phyloP scores from a whole-genome alignment of 2,113 vertebrate species.

The Oncorhynchus keta region DNA sequence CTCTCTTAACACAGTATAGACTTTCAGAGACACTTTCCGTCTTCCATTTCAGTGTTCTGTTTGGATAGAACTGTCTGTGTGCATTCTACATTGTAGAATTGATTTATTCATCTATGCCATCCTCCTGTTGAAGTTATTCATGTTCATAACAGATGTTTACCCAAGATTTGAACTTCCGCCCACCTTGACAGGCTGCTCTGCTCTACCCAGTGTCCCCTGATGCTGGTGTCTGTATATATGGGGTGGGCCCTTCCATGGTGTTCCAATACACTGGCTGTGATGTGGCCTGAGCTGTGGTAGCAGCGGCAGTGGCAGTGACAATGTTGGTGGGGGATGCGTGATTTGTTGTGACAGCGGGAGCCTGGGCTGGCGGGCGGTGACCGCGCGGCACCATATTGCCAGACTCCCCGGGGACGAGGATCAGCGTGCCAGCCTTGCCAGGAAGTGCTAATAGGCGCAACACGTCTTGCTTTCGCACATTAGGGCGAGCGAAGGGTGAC shows the following conservation, averaged over 20 bases:
- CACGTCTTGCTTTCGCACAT: constrained; percentile 88
- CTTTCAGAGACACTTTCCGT: too few species aligned
- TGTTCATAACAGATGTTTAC: too few species aligned
- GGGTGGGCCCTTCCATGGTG: too few species aligned
- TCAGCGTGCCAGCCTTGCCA: constrained; percentile 79
- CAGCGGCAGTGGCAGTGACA: constrained; percentile 56
- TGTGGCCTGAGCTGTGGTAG: constrained; percentile 20
- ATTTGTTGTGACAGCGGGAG: constrained; percentile 81
- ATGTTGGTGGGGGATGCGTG: constrained; percentile 55
- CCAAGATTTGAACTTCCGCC: too few species aligned
- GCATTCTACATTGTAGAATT: not conserved
- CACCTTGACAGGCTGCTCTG: too few species aligned
- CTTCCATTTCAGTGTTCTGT: too few species aligned
- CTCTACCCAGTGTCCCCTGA: too few species aligned
- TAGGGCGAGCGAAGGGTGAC: constrained; percentile 80
- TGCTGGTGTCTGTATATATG: too few species aligned
- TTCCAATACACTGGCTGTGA: not conserved
- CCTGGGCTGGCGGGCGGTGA: constrained; percentile 71
- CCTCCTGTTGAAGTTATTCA: too few species aligned
- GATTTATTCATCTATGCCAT: not conserved
- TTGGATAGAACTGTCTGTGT: too few species aligned
- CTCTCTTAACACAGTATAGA: too few species aligned
- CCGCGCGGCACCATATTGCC: constrained; percentile 80
- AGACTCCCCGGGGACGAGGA: constrained; percentile 74
- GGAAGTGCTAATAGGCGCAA: constrained; percentile 87